phyloP scores from a whole-genome alignment of 2,888 invertebrate genomes.

The Blastobasis lacticolella region DNA sequence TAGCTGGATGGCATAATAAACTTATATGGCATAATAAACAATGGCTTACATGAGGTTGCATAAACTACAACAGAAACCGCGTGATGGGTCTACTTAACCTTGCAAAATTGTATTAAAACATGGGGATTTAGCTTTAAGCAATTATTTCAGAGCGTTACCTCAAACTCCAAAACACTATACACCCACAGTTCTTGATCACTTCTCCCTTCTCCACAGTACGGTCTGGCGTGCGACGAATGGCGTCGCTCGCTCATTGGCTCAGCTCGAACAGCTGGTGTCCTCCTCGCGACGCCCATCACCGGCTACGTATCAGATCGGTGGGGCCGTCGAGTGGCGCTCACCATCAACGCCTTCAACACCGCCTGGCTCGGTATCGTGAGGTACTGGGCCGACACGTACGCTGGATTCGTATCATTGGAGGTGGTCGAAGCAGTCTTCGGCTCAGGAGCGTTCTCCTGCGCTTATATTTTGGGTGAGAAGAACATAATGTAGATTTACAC shows the following conservation, averaged over 20 bases:
- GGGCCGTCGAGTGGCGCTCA: slow-evolving; percentile 75
- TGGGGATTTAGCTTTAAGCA: too few species aligned
- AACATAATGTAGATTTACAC: too few species aligned
- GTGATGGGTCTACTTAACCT: too few species aligned
- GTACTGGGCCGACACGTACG: slow-evolving; percentile 73
- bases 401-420: slow-evolving; percentile 78
- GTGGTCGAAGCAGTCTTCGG: slow-evolving; percentile 79
- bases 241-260: slow-evolving; percentile 81
- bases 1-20: too few species aligned
- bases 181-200: background rate
- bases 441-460: slow-evolving; percentile 79
- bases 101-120: too few species aligned
- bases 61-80: too few species aligned
- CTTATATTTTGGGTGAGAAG: slow-evolving; percentile 77
- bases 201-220: slow-evolving; percentile 32
- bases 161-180: too few species aligned
- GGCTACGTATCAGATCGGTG: slow-evolving; percentile 83
- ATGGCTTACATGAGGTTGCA: too few species aligned
- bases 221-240: slow-evolving; percentile 79
- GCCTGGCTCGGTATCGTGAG: slow-evolving; percentile 77
- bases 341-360: slow-evolving; percentile 71
- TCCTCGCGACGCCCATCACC: slow-evolving; percentile 78
- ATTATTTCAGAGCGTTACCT: too few species aligned
- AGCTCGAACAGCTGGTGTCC: slow-evolving; percentile 78
- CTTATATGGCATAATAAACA: too few species aligned